A percentile compares a stretch with the other conserved stretches of the same genome.
phyloP scores from a whole-genome alignment of 2,888 invertebrate genomes.

The Agriopis marginaria region DNA sequence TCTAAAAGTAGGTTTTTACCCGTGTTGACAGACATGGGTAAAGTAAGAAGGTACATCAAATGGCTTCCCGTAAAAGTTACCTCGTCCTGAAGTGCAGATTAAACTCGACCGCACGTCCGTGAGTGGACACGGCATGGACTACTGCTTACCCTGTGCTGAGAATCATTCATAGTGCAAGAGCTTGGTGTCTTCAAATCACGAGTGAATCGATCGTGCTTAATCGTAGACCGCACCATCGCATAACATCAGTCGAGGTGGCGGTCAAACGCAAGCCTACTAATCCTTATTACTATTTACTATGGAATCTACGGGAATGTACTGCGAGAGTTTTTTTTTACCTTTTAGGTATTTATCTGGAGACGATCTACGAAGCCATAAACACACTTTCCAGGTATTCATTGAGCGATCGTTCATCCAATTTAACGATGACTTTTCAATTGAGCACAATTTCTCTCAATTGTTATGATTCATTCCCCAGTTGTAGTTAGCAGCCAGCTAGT shows the following conservation, averaged over 20 bases:
- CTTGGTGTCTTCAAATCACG: not conserved
- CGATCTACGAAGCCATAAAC: not conserved
- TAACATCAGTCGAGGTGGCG: no score
- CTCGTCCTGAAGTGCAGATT: slow-evolving; percentile 30
- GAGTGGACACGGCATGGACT: slow-evolving; percentile 30
- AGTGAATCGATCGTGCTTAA: no score
- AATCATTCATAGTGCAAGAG: slow-evolving; percentile 25
- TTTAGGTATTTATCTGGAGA: not conserved
- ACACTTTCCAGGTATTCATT: slow-evolving; percentile 40
- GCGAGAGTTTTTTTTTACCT: not conserved
- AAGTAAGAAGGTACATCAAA: not conserved
- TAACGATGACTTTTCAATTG: slow-evolving; percentile 43
- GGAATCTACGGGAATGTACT: no score
- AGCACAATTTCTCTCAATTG: slow-evolving; percentile 41
- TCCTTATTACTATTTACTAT: no score
- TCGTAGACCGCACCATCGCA: no score
- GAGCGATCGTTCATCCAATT: slow-evolving; percentile 31
- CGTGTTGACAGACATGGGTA: no score
- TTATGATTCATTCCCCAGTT: slow-evolving; percentile 32
- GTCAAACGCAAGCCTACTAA: no score
- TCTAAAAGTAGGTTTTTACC: no score
- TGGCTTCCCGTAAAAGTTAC: slow-evolving; percentile 17
- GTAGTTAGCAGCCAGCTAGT: not conserved
- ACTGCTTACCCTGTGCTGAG: slow-evolving; percentile 23
- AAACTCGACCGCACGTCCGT: slow-evolving; percentile 31